phyloP scores from a whole-genome alignment of 2,888 invertebrate genomes.

The Ypsolopha scabrella region DNA sequence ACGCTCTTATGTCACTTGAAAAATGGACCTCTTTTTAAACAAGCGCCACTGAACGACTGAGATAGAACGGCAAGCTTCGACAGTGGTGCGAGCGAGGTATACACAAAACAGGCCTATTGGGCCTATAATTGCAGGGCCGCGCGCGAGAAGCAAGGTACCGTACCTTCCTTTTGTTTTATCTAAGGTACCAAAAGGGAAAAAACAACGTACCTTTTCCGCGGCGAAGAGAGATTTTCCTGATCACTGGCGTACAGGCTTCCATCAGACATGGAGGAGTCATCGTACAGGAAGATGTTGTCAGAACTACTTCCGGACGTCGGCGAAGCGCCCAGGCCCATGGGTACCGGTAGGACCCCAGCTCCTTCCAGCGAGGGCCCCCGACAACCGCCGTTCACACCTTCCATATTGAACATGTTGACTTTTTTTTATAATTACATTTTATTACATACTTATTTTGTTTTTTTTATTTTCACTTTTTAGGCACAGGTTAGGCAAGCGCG shows the following conservation, averaged over 20 bases:
- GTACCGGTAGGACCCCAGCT: constrained; percentile 16
- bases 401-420: constrained; percentile 23
- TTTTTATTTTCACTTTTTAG: background rate
- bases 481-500: background rate
- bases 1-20: too few relatives aligned
- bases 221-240: constrained; percentile 80
- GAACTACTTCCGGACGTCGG: constrained; percentile 70
- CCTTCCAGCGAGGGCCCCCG: constrained; percentile 17
- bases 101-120: too few relatives aligned
- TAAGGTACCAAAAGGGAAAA: too few relatives aligned
- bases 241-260: constrained; percentile 84
- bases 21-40: too few relatives aligned
- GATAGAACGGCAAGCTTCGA: too few relatives aligned
- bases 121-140: too few relatives aligned
- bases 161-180: too few relatives aligned
- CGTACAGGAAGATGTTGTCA: constrained; percentile 81
- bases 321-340: constrained; percentile 27
- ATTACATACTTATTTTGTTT: background rate
- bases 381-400: constrained; percentile 22
- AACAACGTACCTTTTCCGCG: constrained; percentile 72
- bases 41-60: too few relatives aligned
- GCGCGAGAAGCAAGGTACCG: too few relatives aligned
- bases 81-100: too few relatives aligned
- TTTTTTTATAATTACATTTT: too few relatives aligned
- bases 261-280: constrained; percentile 69